Percentiles rank a stretch among this genome's conserved stretches.
These are phyloP conservation scores for Pseudocheirus occidentalis DNA, from an alignment of 2,797 vertebrate genomes.

Conservation along the genomic window DNA sequence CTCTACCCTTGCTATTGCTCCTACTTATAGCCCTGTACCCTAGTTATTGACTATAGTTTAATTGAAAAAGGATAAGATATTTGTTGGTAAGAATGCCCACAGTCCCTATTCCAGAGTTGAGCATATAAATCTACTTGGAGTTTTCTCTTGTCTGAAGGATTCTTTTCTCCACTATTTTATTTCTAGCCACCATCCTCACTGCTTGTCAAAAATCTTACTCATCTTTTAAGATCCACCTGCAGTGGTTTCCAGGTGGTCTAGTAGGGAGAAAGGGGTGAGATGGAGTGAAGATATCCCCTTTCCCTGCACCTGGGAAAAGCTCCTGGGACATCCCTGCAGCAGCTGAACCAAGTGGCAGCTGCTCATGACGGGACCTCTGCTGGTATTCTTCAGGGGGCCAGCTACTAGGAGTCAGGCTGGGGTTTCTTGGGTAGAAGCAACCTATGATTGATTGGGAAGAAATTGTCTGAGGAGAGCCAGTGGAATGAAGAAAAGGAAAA, in stretches of 20 bases:
- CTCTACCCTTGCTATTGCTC: neutral
- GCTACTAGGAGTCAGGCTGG: neutral
- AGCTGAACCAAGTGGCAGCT: neutral
- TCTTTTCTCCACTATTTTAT: neutral
- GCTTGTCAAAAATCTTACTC: neutral
- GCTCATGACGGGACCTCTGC: neutral
- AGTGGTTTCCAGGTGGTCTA: neutral
- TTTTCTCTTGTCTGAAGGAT: neutral
- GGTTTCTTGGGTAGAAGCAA: neutral
- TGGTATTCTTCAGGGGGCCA: neutral
- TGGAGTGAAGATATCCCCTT: neutral
- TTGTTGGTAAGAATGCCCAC: neutral
- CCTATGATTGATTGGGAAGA: neutral
- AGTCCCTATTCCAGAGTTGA: neutral
- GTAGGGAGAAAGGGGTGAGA: neutral
- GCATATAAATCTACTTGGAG: neutral
- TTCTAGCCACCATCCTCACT: neutral
- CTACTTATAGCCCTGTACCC: neutral
- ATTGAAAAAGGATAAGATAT: neutral
- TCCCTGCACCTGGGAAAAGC: neutral
- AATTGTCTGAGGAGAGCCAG: neutral
- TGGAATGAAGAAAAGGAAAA: neutral
- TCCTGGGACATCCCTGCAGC: neutral
- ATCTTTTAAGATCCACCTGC: neutral
- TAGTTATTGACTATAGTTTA: neutral